Evolutionary conservation across 2,113 vertebrate genomes (phyloP).

Genomic region (Lasiurus borealis): DNA sequence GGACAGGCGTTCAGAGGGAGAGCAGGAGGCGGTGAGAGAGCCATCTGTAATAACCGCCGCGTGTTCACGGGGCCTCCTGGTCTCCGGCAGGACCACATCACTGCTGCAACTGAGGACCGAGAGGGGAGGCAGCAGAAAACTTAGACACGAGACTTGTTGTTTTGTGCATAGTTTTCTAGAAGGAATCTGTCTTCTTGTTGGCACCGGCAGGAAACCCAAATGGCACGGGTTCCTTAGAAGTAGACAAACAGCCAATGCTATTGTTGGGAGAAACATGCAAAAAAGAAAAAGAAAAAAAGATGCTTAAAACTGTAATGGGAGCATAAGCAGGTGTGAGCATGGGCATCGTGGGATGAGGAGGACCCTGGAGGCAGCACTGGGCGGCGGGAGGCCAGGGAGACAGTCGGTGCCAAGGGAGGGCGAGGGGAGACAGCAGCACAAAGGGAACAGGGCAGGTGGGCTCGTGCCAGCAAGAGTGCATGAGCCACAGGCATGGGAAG

Average conservation of each 20-base stretch:
- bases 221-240: not conserved
- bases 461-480: not conserved
- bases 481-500: not conserved
- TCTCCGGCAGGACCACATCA: not conserved
- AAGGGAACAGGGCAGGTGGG: not conserved
- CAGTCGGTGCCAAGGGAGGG: not conserved
- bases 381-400: not conserved
- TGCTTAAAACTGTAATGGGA: not conserved
- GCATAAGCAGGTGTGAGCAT: not conserved
- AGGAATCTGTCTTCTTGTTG: not conserved
- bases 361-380: not conserved
- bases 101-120: not conserved
- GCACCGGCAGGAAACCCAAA: not conserved
- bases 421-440: not conserved
- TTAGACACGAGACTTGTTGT: not conserved
- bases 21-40: not conserved
- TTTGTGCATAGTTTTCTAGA: not conserved
- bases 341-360: not conserved
- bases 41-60: not conserved
- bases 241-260: not conserved
- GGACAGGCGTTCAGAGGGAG: not conserved
- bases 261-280: not conserved
- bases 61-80: not conserved
- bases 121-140: not conserved
- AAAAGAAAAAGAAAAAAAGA: not conserved